Evolutionary conservation across 1,140 invertebrate species (phyloP), one percentile per base, ranked within the genome.

Genomic region (Cepaea nemoralis): DNA sequence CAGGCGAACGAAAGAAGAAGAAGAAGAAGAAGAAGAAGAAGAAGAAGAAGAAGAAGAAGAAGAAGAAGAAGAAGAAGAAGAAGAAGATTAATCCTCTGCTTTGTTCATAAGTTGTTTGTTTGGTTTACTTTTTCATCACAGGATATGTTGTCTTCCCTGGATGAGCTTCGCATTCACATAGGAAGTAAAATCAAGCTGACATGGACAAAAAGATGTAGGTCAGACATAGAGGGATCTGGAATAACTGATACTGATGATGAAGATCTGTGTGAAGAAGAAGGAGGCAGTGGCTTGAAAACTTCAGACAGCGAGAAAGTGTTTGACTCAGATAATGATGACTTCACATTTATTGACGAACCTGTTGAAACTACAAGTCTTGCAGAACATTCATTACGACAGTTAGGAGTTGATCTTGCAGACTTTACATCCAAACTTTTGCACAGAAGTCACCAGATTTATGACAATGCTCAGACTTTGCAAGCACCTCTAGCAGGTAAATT

Each of bases 281-380:
- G 37, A 70, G 40, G 37, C 22, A 40, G 69, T 70, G 40, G 69
- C 37, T 14, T 40, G 39, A 12, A 40, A 10, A 40, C 0, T 24
- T 31, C 22, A n/a, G 69, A 40, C 6, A 42, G 35, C 19, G 14
- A 70, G 8, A 39, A 39, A 70, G 35, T 27, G 3, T 39, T 70
- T 39, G 37, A 1, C 24, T 12, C 35, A n/a, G 69, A 40, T 27
- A n/a, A 70, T 70, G 69, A 70, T 22, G 69, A 70, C 24, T 70
- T 70, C n/a, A 70, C 35, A 39, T 70, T 70, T 40, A 31, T 39
- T 70, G 69, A 40, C 40, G 35, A 40, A n/a, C 33, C 69, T n/a
- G 69, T 40, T 70, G 35, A 70, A 24, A 70, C 12, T 40, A 19
- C 19, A 39, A 42, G 22, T n/a, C 19, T 19, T 70, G 16, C 19